Base-by-base conservation (phyloP, 2,888 invertebrate genomes). In the Polymixis lichenea region DNA sequence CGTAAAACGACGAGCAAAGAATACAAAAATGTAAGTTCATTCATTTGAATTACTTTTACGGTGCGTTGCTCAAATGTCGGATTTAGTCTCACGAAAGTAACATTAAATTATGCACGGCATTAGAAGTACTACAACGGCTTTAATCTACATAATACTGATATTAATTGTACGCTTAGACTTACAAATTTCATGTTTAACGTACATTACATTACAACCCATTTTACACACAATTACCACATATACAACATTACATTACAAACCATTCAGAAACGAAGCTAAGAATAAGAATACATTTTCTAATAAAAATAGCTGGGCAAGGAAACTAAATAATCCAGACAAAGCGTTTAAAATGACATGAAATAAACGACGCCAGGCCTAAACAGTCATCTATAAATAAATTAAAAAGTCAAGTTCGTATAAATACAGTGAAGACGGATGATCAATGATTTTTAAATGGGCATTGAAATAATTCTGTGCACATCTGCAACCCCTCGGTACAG, bases 401-500 rank as follows among this genome's bases (percentile, higher is more conserved):
- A 77, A 84, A 78, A 80, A 83, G 80, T 79, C 78, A 80, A 80
- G 72, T 69, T 72, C 76, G 65, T 79, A 79, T 74, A 78, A 86
- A 68, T 72, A 72, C 73, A 70, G 79, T 74, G 70, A 80, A 83
- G 86, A 78, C 77, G 78, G 68, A 83, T 85, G 84, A 84, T 83
- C 81, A 87, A 80, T 87, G 83, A 74, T 82, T 88, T 87, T 85
- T 77, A 81, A 87, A 79, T 84, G 75, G 78, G 78, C 72, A 85
- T 80, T 83, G 82, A 83, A 88, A 85, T 84, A 79, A 86, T 82
- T 86, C 86, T 80, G 71, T 85, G 77, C 81, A 84, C 89, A 89
- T 90, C 86, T 88, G 90, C 86, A 82, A 78, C 88, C 89, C 87
- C 86, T 87, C 79, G 62, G 68, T 72, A 70, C 77, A 82, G 78